Percentiles rank a stretch among this genome's conserved stretches.
These are phyloP conservation scores for Ianthella basta DNA, from an alignment of 37 sponge, comb jelly and placozoan species.

Conservation along the genomic window DNA sequence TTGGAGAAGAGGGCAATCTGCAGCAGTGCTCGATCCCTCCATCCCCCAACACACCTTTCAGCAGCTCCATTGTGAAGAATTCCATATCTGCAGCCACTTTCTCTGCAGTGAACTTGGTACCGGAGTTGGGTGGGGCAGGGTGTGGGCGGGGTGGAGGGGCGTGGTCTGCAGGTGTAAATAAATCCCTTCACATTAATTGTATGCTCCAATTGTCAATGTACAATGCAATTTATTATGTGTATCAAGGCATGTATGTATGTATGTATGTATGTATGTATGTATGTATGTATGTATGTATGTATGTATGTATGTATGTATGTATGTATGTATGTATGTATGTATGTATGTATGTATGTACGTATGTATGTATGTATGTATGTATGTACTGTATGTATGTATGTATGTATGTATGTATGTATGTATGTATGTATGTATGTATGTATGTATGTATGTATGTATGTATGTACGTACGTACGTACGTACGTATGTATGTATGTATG, in stretches of 20 bases:
- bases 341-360: neutral
- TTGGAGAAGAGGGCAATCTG: no score
- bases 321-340: neutral
- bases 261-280: no score
- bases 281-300: no score
- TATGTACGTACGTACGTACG: neutral
- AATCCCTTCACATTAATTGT: no score
- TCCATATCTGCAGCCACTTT: conserved; percentile 25
- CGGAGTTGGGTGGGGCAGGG: neutral
- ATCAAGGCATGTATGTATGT: no score
- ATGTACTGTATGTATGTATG: neutral
- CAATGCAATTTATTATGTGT: no score
- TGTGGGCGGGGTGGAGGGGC: neutral
- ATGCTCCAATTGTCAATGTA: no score
- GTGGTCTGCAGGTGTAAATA: no score
- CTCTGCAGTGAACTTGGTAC: conserved; percentile 4
- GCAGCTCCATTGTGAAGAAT: conserved; percentile 31
- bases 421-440: neutral
- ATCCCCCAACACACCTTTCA: conserved; percentile 10
- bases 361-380: no score
- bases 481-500: neutral
- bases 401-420: neutral
- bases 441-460: neutral
- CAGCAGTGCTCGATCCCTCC: no score
- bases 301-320: neutral